Base-by-base conservation (phyloP, 1,140 invertebrate genomes). In the Drosophila kikkawai region DNA sequence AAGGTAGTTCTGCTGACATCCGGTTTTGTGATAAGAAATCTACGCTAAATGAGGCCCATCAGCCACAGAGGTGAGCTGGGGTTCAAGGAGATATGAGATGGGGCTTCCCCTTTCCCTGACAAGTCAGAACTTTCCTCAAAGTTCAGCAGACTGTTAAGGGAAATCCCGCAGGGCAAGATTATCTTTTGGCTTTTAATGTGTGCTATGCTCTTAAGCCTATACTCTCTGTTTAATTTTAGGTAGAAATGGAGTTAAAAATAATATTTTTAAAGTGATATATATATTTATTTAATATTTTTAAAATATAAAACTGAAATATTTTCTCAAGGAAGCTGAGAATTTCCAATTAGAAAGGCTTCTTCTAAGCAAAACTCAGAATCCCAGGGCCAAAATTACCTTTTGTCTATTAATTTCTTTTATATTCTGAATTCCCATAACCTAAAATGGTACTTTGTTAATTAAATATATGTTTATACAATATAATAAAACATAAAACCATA, bases 31-130 rank as follows among this genome's bases (percentile, higher is more conserved):
- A 74, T 74, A 74, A 73, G 70, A 44, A 73, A 74, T 74, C 70
- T 60, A 1, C 7, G 48, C 74, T 78, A 70, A 78, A 78, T 78
- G 75, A 70, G 57, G 57, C 75, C 45, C 75, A 78, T 78, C 75
- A 63, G 45, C 65, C 22, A 47, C 58, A 55, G 56, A 77, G 75
- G 74, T 77, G 75, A 67, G 57, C 47, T 55, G 26, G 55, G 37
- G 32, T 45, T 34, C 8, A 3, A 12, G 36, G 7, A 19, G 37
- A 47, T 6, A 19, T 50, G 63, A 26, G 39, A 22, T 29, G 26
- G 5, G 5, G 26, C 26, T 29, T 29, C 26, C 5, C 5, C 11
- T 12, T 9, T 12, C 47, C 41, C 15, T 56, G 53, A 36, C n/a
- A 44, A 44, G 22, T 12, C 13, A 26, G 11, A 66, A 66, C 57